phyloP scores from a whole-genome alignment of 2,113 vertebrate species.

The Dasyprocta punctata region DNA sequence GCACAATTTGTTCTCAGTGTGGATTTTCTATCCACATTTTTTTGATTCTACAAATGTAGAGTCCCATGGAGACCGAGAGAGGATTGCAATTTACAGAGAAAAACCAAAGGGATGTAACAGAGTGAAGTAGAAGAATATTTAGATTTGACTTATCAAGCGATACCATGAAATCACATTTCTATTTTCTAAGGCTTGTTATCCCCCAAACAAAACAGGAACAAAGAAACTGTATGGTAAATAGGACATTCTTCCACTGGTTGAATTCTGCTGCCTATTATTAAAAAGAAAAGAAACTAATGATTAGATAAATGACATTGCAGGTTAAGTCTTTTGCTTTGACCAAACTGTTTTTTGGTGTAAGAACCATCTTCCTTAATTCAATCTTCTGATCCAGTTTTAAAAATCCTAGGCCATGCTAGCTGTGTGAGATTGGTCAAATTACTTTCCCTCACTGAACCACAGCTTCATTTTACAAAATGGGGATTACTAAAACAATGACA shows the following conservation, averaged over 20 bases:
- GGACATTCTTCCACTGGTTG: conserved; percentile 89
- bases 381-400: neutral
- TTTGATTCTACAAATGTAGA: neutral
- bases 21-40: neutral
- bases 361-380: neutral
- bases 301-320: neutral
- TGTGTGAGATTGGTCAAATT: neutral
- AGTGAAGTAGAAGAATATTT: neutral
- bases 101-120: neutral
- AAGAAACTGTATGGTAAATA: conserved; percentile 92
- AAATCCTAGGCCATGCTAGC: neutral
- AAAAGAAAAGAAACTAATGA: conserved; percentile 54
- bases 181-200: conserved; percentile 83
- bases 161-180: neutral
- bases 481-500: neutral
- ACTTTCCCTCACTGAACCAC: neutral
- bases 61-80: too few relatives aligned
- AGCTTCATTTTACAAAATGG: neutral
- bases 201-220: conserved; percentile 94
- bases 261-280: conserved; percentile 89
- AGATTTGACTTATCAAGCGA: conserved; percentile 18
- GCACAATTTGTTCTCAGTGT: neutral
- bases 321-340: conserved; percentile 10
- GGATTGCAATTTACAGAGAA: neutral
- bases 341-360: neutral